phyloP scores from a whole-genome alignment of 1,140 invertebrate genomes.

The Ericerus pela region DNA sequence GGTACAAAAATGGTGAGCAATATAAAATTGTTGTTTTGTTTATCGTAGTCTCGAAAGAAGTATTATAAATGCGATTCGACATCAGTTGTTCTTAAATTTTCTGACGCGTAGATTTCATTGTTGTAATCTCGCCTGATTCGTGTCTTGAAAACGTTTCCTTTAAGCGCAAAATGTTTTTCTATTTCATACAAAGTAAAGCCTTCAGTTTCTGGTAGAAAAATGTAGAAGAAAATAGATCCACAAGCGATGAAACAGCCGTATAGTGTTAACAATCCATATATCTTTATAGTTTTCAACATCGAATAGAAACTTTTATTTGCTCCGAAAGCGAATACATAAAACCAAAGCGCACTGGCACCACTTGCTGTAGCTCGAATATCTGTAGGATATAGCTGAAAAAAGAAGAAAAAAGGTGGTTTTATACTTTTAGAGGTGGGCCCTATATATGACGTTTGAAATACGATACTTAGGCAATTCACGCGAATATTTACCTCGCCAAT shows the following conservation, averaged over 20 bases:
- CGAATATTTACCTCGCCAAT: constrained; percentile 49
- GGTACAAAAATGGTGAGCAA: too few species aligned
- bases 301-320: constrained; percentile 49
- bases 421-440: not conserved
- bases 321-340: constrained; percentile 53
- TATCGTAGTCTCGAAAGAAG: too few species aligned
- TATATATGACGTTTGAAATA: not conserved
- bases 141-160: constrained; percentile 14
- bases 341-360: constrained; percentile 48
- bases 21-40: too few species aligned
- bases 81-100: not conserved
- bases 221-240: constrained; percentile 36
- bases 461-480: not conserved
- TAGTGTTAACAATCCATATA: constrained; percentile 51
- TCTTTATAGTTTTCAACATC: constrained; percentile 35
- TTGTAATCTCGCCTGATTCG: constrained; percentile 9
- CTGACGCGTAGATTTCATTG: not conserved
- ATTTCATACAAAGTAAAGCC: constrained; percentile 61
- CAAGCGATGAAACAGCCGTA: constrained; percentile 41
- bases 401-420: not conserved
- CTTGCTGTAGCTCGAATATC: constrained; percentile 49
- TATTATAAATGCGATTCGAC: not conserved
- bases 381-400: constrained; percentile 37
- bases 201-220: constrained; percentile 65
- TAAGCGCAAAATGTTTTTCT: constrained; percentile 18